Percentiles rank a stretch among this genome's conserved stretches.
phyloP scores from a whole-genome alignment of 2,888 invertebrate genomes.

The Rutpela maculata region DNA sequence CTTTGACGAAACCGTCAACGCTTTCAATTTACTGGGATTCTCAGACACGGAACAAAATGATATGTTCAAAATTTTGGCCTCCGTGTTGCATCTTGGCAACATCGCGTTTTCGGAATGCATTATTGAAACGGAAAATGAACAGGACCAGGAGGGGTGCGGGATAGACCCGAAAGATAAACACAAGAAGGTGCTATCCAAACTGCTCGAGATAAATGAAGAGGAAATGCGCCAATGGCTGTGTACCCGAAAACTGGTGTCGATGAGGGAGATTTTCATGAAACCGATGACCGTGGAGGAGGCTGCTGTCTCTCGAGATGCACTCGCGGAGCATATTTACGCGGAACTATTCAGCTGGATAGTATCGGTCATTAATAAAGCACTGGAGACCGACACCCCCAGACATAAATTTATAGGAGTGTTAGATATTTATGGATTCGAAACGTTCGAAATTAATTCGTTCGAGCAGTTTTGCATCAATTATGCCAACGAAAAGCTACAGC shows the following conservation, averaged over 20 bases:
- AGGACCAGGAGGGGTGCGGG: slow-evolving; percentile 81
- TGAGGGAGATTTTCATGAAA: slow-evolving; percentile 91
- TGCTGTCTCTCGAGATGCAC: slow-evolving; percentile 89
- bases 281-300: slow-evolving; percentile 88
- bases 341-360: slow-evolving; percentile 97
- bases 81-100: slow-evolving; percentile 95
- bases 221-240: slow-evolving; percentile 93
- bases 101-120: slow-evolving; percentile 76
- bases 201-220: slow-evolving; percentile 85
- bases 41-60: slow-evolving; percentile 84
- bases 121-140: slow-evolving; percentile 75
- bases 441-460: slow-evolving; percentile 95
- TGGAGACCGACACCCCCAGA: slow-evolving; percentile 82
- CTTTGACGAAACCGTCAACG: slow-evolving; percentile 87
- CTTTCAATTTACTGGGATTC: slow-evolving; percentile 87
- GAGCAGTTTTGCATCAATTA: too few species aligned
- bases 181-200: slow-evolving; percentile 80
- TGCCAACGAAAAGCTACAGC: slow-evolving; percentile 98
- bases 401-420: slow-evolving; percentile 89
- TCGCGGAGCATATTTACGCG: slow-evolving; percentile 96
- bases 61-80: slow-evolving; percentile 90
- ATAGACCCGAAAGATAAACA: slow-evolving; percentile 83
- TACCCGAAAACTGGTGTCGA: slow-evolving; percentile 92
- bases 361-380: slow-evolving; percentile 87
- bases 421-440: slow-evolving; percentile 99